Percentiles rank a stretch among this genome's conserved stretches.
phyloP scores from a whole-genome alignment of 2,797 vertebrate genomes.

The Prunella strophiata region DNA sequence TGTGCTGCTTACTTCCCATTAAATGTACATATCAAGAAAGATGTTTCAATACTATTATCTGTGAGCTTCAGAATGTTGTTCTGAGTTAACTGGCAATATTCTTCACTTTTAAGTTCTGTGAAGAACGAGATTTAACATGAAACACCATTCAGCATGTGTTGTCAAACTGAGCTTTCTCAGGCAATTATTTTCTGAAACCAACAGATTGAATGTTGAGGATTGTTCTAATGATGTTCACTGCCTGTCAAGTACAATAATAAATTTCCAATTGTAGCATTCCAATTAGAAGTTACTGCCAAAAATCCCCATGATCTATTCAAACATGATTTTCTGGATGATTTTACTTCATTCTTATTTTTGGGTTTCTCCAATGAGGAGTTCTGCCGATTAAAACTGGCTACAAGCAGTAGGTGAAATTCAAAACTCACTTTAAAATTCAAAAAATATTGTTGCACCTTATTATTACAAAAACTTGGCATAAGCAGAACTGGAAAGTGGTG shows the following conservation, averaged over 20 bases:
- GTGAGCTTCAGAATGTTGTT: constrained; percentile 11
- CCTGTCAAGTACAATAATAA: neutral
- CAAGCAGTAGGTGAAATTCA: neutral
- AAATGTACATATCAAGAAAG: constrained; percentile 9
- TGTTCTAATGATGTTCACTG: neutral
- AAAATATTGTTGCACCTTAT: neutral
- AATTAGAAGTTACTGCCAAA: neutral
- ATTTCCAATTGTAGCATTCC: neutral
- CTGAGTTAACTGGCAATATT: neutral
- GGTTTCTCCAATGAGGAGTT: neutral
- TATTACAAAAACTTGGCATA: neutral
- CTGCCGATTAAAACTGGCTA: neutral
- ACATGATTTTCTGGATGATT: neutral
- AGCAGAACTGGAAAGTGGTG: neutral
- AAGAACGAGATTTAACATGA: constrained; percentile 11
- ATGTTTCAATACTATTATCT: neutral
- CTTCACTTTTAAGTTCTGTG: neutral
- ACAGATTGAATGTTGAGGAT: neutral
- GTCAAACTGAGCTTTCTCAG: constrained; percentile 12
- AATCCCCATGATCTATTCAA: neutral
- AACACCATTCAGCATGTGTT: neutral
- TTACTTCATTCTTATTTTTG: neutral
- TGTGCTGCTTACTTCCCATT: neutral
- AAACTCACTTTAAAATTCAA: neutral
- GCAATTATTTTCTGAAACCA: constrained; percentile 32